Evolutionary conservation across 2,888 invertebrate genomes (phyloP).

Genomic region (Dorcus parallelipipedus): DNA sequence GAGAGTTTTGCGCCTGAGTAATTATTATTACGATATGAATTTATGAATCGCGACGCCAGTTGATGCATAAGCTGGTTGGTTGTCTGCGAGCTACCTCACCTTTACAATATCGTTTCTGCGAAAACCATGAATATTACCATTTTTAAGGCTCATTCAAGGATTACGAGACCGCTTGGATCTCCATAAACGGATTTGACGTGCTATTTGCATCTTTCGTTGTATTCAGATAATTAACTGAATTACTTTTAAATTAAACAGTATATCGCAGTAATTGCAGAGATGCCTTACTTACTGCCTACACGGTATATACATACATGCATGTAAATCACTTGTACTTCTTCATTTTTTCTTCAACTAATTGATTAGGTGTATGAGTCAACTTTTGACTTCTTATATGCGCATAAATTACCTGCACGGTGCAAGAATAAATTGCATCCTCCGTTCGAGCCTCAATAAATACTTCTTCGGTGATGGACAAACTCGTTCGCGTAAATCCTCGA

Average conservation of each 20-base stretch:
- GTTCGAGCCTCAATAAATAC: slow-evolving; percentile 2
- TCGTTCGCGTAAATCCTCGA: slow-evolving; percentile 2
- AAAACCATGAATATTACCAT: slow-evolving; percentile 7
- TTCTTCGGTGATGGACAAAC: not conserved
- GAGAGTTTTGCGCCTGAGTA: slow-evolving; percentile 7
- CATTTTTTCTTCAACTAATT: too few species aligned
- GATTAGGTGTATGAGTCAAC: too few species aligned
- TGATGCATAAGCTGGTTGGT: not conserved
- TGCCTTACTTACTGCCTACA: too few species aligned
- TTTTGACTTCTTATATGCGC: too few species aligned
- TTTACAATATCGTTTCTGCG: slow-evolving; percentile 8
- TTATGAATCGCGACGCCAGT: slow-evolving; percentile 6
- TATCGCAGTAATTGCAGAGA: too few species aligned
- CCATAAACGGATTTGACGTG: slow-evolving; percentile 9
- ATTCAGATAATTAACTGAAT: too few species aligned
- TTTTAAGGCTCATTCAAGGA: slow-evolving; percentile 9
- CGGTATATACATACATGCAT: too few species aligned
- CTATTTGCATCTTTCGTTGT: slow-evolving; percentile 5
- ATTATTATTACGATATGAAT: slow-evolving; percentile 11
- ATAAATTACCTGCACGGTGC: not conserved
- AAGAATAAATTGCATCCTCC: not conserved
- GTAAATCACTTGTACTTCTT: too few species aligned
- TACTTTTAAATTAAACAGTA: too few species aligned
- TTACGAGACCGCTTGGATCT: slow-evolving; percentile 9
- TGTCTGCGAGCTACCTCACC: slow-evolving; percentile 6